A percentile compares a stretch with the other conserved stretches of the same genome.
phyloP scores from a whole-genome alignment of 2,888 invertebrate species.

The Lasioglossum lativentre region DNA sequence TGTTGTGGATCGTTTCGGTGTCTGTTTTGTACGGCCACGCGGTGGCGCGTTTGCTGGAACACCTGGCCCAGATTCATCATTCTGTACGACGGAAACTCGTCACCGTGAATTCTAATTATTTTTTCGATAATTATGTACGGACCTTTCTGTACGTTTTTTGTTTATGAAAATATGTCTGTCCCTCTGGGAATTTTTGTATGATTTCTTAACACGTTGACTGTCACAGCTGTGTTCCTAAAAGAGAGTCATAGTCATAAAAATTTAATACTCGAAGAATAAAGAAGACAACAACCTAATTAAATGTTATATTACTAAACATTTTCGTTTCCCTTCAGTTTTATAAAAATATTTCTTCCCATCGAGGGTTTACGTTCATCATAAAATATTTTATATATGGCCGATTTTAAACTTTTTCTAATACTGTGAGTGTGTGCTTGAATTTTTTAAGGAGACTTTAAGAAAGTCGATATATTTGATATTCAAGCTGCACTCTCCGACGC shows the following conservation, averaged over 20 bases:
- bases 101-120: not conserved
- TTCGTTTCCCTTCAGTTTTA: not conserved
- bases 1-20: constrained; percentile 48
- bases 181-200: not conserved
- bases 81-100: not conserved
- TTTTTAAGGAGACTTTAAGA: not conserved
- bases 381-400: not conserved
- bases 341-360: not conserved
- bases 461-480: not conserved
- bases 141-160: too few species aligned
- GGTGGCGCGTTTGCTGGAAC: not conserved
- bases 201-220: too few species aligned
- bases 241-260: too few species aligned
- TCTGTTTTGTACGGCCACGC: constrained; percentile 28
- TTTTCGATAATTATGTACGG: not conserved
- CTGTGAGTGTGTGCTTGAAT: not conserved
- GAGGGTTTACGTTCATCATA: not conserved
- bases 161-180: not conserved
- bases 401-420: not conserved
- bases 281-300: too few species aligned
- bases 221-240: too few species aligned
- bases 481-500: not conserved
- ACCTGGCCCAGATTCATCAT: not conserved
- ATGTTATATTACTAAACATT: not conserved
- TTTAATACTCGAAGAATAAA: not conserved